Conservation (phyloP, 2,113 vertebrate species). For the Engystomops pustulosus region DNA sequence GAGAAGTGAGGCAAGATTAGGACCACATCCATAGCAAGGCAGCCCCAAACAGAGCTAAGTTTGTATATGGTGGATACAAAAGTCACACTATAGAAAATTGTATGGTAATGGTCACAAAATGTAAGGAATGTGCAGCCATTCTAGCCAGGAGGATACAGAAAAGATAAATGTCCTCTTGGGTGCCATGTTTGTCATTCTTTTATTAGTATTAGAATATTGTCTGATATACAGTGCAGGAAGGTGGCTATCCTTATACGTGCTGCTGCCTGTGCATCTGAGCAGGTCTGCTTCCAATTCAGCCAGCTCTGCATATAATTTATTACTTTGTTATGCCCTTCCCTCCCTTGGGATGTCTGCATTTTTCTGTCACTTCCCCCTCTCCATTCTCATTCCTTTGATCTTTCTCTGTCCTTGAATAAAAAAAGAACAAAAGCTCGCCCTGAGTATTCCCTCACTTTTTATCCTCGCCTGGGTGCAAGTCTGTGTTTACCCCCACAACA, state of each 20-base stretch:
- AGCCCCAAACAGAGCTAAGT: too few species aligned
- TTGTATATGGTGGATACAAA: too few species aligned
- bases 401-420: slow-evolving; percentile 40
- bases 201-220: too few species aligned
- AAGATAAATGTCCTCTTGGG: too few species aligned
- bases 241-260: background rate
- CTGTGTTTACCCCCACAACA: background rate
- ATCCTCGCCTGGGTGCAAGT: background rate
- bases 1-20: too few species aligned
- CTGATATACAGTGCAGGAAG: background rate
- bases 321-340: slow-evolving; percentile 40
- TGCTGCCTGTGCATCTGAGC: background rate
- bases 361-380: slow-evolving; percentile 46
- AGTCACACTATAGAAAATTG: too few species aligned
- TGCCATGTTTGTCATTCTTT: too few species aligned
- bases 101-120: too few species aligned
- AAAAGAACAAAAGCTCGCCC: slow-evolving; percentile 21
- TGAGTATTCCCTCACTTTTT: background rate
- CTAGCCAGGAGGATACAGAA: too few species aligned
- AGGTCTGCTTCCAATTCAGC: slow-evolving; percentile 51
- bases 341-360: slow-evolving; percentile 54
- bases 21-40: too few species aligned
- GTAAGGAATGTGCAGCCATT: too few species aligned
- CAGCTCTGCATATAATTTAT: slow-evolving; percentile 51
- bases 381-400: slow-evolving; percentile 47